Conservation (phyloP, 2,113 vertebrate genomes). For the Condylura cristata region DNA sequence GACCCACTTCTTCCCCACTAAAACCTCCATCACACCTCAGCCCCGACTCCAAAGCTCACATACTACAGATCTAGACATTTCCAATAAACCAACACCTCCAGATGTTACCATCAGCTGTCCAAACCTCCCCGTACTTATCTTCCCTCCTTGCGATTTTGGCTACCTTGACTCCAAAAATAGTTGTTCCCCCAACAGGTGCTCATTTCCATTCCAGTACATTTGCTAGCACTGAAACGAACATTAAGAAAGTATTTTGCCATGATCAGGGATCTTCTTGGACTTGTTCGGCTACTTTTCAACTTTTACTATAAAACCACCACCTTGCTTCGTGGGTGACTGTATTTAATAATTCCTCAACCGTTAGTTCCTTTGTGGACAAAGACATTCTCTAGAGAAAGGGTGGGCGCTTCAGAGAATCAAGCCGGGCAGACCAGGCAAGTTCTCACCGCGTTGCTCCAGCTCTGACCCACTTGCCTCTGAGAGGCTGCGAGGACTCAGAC, state of each 20-base stretch:
- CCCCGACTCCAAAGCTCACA: not conserved
- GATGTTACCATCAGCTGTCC: not conserved
- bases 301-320: not conserved
- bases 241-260: not conserved
- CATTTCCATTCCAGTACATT: not conserved
- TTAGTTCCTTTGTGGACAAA: not conserved
- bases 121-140: not conserved
- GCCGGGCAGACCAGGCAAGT: rapidly evolving
- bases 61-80: not conserved
- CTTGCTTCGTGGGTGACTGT: not conserved
- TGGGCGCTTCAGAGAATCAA: not conserved
- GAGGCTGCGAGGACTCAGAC: not conserved
- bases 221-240: not conserved
- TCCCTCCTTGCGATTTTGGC: not conserved
- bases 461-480: rapidly evolving
- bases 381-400: not conserved
- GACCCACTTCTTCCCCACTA: not conserved
- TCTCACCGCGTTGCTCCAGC: not conserved
- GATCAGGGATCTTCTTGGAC: not conserved
- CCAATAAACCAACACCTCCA: not conserved
- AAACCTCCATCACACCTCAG: not conserved
- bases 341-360: not conserved
- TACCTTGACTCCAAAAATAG: not conserved
- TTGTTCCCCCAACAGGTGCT: not conserved
- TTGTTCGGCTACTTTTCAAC: not conserved